A percentile compares a stretch with the other conserved stretches of the same genome.
These are phyloP conservation scores for Chrysolina americana DNA, from an alignment of 2,888 invertebrate species.

Conservation along the genomic window DNA sequence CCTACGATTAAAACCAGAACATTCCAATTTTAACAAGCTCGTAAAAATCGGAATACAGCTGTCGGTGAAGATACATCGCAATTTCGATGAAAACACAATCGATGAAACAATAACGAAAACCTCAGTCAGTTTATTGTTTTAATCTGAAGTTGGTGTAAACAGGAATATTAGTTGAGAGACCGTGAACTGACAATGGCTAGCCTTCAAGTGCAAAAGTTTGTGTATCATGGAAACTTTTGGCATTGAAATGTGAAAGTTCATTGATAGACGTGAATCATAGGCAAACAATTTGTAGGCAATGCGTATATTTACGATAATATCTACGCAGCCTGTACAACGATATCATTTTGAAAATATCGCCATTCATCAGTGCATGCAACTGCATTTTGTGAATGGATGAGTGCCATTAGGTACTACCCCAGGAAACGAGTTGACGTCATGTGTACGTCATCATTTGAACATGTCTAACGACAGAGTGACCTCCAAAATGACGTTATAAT, in stretches of 20 bases:
- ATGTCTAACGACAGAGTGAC: too few species aligned
- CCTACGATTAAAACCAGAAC: neutral
- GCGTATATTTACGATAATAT: too few species aligned
- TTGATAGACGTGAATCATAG: neutral
- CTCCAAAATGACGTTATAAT: too few species aligned
- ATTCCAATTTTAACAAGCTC: neutral
- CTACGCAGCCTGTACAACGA: too few species aligned
- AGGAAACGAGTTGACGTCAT: too few species aligned
- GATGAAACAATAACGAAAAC: neutral
- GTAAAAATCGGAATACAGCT: neutral
- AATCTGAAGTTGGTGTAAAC: neutral
- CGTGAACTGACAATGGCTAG: constrained; percentile 31
- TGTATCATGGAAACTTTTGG: neutral
- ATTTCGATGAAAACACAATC: constrained; percentile 2
- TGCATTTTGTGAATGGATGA: too few species aligned
- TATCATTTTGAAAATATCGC: too few species aligned
- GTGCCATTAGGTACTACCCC: too few species aligned
- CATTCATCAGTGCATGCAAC: too few species aligned
- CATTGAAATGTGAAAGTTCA: neutral
- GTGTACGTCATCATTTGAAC: too few species aligned
- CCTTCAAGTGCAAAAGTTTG: constrained; percentile 26
- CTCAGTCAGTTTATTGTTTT: constrained; percentile 15
- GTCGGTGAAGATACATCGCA: neutral
- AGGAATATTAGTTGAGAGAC: constrained; percentile 3
- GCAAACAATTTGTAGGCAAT: neutral